Base-by-base conservation (phyloP, 2,888 invertebrate genomes). In the Tiliacea aurago region DNA sequence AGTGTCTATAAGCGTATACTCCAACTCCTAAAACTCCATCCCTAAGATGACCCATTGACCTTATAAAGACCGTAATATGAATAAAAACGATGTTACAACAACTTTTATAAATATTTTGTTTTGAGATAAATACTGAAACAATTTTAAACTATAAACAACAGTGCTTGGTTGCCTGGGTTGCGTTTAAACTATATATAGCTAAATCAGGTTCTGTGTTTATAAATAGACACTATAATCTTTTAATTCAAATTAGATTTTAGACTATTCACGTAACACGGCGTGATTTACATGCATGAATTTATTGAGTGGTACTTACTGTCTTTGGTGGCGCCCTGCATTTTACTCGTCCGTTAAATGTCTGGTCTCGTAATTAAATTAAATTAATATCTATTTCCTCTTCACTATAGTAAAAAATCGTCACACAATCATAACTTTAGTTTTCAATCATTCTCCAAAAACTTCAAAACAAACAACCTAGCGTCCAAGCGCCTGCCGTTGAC, bases 261-360 rank as follows among this genome's bases (percentile, higher is more conserved):
- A 56, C 33, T 11, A 68, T 11, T 49, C 5, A 18, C 7, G 15
- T 33, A 18, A 53, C 11, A 23, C n/a, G 11, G 6, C 51, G 23
- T 53, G 23, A 33, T 13, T n/a, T 6, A 18, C 23, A 1, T 6
- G 13, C 28, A 47, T 11, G 10, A 18, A 4, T 37, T 5, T n/a
- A 56, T 18, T 11, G 15, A 41, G 20, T 47, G n/a, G 9, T 66
- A 80, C 80, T 81, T 78, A 81, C 81, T 81, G 47, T 70, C 68
- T 49, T 68, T 81, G 4, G 67, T 67, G 18, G 64, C 61, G 5
- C 13, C 20, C 49, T 72, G 80, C 80, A 80, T 80, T 69, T 58
- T 80, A 37, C 28, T 51, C 18, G n/a, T 56, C 18, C 18, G 45
- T 9, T 37, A 10, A 15, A 13, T n/a, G 4, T 11, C 43, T 33